Conservation (phyloP, 2,113 vertebrate genomes). For the Oreochromis tanganicae region DNA sequence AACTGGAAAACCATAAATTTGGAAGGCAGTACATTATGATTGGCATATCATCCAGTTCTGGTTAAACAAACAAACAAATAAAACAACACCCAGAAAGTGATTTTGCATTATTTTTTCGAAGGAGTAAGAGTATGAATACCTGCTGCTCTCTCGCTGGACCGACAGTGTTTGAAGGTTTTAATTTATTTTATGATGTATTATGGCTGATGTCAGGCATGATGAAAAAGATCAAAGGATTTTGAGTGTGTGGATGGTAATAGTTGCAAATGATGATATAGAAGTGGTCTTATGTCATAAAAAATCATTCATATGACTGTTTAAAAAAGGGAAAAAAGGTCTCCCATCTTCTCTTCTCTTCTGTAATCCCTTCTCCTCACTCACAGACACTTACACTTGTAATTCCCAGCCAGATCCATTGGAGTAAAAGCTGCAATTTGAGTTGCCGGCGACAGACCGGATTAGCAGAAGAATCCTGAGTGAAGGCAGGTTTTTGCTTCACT, state of each 20-base stretch:
- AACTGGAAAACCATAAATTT: neutral
- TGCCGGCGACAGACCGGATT: constrained; percentile 61
- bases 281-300: neutral
- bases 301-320: neutral
- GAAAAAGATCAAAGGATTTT: neutral
- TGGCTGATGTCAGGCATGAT: neutral
- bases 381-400: constrained; percentile 76
- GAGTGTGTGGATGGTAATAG: neutral
- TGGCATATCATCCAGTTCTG: neutral
- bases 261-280: neutral
- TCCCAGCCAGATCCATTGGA: constrained; percentile 60
- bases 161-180: neutral
- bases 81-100: neutral
- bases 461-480: constrained; percentile 61
- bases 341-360: neutral
- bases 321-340: neutral
- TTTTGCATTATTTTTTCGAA: neutral
- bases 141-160: neutral
- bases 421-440: constrained; percentile 68
- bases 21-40: neutral
- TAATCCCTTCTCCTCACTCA: constrained; percentile 68
- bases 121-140: neutral
- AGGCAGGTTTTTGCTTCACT: constrained; percentile 43
- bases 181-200: neutral
- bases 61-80: neutral